phyloP scores from a whole-genome alignment of 2,113 vertebrate species.

The Plectropomus leopardus region DNA sequence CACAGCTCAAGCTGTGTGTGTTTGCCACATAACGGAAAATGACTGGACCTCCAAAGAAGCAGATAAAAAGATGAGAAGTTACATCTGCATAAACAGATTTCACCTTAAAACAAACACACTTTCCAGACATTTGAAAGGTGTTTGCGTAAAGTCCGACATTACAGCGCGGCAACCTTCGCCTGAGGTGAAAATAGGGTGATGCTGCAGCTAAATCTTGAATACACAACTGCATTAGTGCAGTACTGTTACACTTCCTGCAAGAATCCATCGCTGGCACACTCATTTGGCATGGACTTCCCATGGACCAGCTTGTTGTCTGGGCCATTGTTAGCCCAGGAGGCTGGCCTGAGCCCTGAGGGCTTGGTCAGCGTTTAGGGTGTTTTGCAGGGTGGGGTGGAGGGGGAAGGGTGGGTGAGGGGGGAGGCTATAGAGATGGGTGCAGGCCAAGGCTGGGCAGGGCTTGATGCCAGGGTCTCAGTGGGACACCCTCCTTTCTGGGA shows the following conservation, averaged over 20 bases:
- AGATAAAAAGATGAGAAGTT: conserved; percentile 76
- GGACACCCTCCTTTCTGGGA: conserved; percentile 82
- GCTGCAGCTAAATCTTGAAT: neutral
- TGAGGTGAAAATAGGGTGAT: conserved; percentile 4
- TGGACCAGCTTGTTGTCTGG: conserved; percentile 79
- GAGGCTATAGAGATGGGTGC: conserved; percentile 67
- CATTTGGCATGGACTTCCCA: conserved; percentile 63
- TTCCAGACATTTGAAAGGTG: neutral
- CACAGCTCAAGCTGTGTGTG: conserved; percentile 84
- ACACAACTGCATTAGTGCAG: conserved; percentile 13
- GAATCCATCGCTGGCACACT: conserved; percentile 58
- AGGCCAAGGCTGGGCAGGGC: conserved; percentile 81
- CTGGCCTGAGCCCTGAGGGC: conserved; percentile 77
- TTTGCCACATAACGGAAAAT: conserved; percentile 82
- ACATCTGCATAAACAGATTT: conserved; percentile 77
- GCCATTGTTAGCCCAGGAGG: conserved; percentile 78
- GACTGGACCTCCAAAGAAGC: conserved; percentile 81
- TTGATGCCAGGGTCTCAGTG: conserved; percentile 82
- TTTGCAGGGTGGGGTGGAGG: conserved; percentile 61
- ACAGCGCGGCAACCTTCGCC: neutral
- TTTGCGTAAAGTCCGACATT: conserved; percentile 3
- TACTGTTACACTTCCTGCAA: conserved; percentile 47
- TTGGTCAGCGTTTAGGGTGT: conserved; percentile 80
- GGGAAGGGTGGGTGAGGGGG: conserved; percentile 46
- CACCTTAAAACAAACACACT: conserved; percentile 44